phyloP scores from a whole-genome alignment of 2,113 vertebrate genomes.

The Protobothrops flavoviridis region DNA sequence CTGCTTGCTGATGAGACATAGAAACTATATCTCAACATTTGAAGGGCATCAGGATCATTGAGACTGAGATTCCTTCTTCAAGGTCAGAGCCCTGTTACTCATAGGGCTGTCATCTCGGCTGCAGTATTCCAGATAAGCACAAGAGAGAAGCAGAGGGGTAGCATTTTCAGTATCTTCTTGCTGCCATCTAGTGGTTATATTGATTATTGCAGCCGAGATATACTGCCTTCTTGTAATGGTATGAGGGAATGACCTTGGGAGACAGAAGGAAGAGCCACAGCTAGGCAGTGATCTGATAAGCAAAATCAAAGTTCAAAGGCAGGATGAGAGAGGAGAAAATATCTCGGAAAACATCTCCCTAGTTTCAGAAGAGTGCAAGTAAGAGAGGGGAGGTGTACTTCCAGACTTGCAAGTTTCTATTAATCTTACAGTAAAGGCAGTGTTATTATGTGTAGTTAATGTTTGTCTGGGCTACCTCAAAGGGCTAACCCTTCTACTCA shows the following conservation, averaged over 20 bases:
- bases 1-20: background rate
- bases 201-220: background rate
- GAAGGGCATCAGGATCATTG: background rate
- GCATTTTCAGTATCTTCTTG: background rate
- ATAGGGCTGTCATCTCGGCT: background rate
- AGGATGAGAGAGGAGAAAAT: background rate
- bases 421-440: background rate
- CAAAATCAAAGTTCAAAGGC: background rate
- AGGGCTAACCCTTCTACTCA: background rate
- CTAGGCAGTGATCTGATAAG: background rate
- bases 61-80: background rate
- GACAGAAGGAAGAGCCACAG: background rate
- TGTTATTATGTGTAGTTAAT: background rate
- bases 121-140: background rate
- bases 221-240: background rate
- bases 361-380: background rate
- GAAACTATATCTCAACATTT: background rate
- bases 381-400: background rate
- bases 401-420: background rate
- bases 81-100: background rate
- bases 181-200: background rate
- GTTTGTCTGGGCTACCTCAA: background rate
- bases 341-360: background rate
- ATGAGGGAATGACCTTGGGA: background rate
- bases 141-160: background rate